Evolutionary conservation across 2,797 vertebrate species (phyloP).

Genomic region (Enteromius radiatus): DNA sequence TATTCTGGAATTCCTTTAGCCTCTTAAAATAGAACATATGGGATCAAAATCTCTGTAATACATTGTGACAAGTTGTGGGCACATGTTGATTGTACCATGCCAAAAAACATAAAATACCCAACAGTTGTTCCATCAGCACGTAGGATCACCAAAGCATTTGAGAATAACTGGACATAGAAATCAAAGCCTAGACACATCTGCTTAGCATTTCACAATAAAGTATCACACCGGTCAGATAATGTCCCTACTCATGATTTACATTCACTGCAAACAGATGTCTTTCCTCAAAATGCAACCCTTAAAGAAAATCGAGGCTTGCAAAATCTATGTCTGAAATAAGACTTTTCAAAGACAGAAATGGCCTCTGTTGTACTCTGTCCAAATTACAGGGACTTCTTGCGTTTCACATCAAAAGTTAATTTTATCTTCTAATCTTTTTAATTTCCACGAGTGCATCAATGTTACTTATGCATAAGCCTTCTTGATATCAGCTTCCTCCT

Average conservation of each 20-base stretch:
- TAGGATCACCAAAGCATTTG: conserved; percentile 57
- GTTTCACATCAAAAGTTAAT: not conserved
- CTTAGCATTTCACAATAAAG: conserved; percentile 44
- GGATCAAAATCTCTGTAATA: conserved; percentile 71
- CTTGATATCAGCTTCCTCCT: conserved; percentile 2
- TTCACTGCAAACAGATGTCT: conserved; percentile 60
- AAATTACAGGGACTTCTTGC: not conserved
- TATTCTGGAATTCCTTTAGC: conserved; percentile 76
- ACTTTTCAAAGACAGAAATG: not conserved
- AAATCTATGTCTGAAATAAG: conserved; percentile 7
- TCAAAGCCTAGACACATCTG: conserved; percentile 56
- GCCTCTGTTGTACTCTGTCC: not conserved
- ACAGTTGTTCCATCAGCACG: conserved; percentile 67
- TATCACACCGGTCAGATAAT: conserved; percentile 41
- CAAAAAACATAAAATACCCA: conserved; percentile 67
- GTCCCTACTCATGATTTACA: conserved; percentile 36
- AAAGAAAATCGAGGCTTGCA: conserved; percentile 23
- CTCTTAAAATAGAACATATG: conserved; percentile 77
- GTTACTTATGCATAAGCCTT: not conserved
- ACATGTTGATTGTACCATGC: conserved; percentile 70
- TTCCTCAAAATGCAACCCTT: conserved; percentile 52
- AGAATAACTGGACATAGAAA: conserved; percentile 61
- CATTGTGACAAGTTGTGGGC: conserved; percentile 66
- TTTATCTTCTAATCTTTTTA: not conserved
- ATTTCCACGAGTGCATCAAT: not conserved